These are phyloP conservation scores for Clivina fossor DNA, from an alignment of 2,888 invertebrate genomes.

Conservation along the genomic window DNA sequence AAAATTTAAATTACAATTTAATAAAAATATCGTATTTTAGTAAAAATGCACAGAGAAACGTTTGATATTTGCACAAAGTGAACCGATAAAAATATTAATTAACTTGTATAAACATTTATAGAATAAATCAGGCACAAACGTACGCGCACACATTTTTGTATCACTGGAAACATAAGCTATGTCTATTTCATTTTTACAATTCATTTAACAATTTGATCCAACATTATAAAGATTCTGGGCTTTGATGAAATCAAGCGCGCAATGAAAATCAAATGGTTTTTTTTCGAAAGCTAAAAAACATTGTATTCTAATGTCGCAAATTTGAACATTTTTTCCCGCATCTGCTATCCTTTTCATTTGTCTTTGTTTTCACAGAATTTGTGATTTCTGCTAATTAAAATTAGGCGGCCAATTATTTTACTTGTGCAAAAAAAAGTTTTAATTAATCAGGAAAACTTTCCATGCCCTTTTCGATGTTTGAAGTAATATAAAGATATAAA, in stretches of 20 bases:
- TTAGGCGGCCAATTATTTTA: too few species aligned
- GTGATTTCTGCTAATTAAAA: too few species aligned
- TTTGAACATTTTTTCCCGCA: too few species aligned
- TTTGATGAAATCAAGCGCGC: constrained; percentile 16
- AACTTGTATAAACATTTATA: background rate
- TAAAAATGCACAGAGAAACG: too few species aligned
- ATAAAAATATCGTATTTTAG: too few species aligned
- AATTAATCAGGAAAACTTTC: too few species aligned
- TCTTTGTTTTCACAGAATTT: background rate
- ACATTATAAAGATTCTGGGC: constrained; percentile 22
- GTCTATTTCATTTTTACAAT: constrained; percentile 27
- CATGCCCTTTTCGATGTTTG: too few species aligned
- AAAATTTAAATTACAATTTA: too few species aligned
- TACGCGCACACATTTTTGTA: background rate
- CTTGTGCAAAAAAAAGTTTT: too few species aligned
- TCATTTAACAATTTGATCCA: constrained; percentile 29
- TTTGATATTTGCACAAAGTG: too few species aligned
- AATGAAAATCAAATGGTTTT: constrained; percentile 28
- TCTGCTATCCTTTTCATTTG: background rate
- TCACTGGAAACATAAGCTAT: too few species aligned
- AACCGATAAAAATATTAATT: constrained; percentile 19
- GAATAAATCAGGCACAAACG: background rate
- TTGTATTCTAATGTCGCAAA: background rate
- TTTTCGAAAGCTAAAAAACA: background rate
- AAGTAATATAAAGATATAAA: too few species aligned